Evolutionary conservation across 30 jellyfish, hydroid and myxozoan genomes (phyloP), one percentile per base, ranked within the genome.

Genomic region (Aurelia sp.): DNA sequence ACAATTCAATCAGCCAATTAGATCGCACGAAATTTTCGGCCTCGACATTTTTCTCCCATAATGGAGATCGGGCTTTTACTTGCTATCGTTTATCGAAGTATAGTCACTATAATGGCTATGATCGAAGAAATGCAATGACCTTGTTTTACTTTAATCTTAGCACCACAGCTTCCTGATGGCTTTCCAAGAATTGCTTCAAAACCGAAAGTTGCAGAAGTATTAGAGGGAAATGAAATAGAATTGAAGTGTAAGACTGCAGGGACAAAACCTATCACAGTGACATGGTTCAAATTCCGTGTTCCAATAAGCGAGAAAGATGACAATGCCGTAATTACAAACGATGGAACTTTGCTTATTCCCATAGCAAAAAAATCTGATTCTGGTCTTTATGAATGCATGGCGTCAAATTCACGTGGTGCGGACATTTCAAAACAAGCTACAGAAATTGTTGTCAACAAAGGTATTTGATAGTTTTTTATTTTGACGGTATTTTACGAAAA

Each of bases 361-460:
- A 47, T 15, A 9, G 69, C 81, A 13, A 63, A 11, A 35, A 65
- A 50, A 10, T 41, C 81, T 1, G 90, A 79, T 66, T 35, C 81
- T 17, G 90, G 90, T 16, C 63, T 50, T 53, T 79, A 65, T 52
- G 62, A 64, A 13, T 79, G 90, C 74, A 79, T 79, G 90, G 90
- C 70, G 17, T 19, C 71, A 41, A 79, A 79, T 37, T 59, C 23
- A 0, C 60, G 67, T 16, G 90, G 90, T 44, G 88, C 78, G 12
- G 48, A 61, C 19, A 31, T 51, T 35, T 63, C 90, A 9, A 37
- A 71, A 9, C 27, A 57, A 20, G 62, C 81, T 11, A 55, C 79
- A 13, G 66, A 79, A 30, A 71, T 79, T 51, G 81, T 79, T 11
- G 77, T 79, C 73, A 79, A 79, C 61, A 62, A 66, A 79, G 90